Evolutionary conservation across 2,888 invertebrate genomes (phyloP).

Genomic region (Bugula neritina): DNA sequence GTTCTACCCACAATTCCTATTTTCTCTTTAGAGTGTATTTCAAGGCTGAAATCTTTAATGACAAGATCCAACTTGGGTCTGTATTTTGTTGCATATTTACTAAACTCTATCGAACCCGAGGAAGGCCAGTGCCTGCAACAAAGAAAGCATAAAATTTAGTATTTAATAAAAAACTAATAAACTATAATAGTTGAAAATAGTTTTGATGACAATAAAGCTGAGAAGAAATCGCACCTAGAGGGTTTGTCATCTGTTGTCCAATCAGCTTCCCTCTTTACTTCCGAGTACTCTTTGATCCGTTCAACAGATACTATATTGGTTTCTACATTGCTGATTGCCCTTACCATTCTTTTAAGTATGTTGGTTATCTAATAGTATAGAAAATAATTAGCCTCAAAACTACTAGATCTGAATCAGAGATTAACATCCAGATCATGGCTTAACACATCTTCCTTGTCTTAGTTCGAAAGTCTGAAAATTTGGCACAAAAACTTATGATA

Average conservation of each 20-base stretch:
- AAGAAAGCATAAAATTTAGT: too few species aligned
- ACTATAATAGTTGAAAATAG: too few species aligned
- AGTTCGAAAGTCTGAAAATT: too few species aligned
- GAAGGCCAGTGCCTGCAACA: constrained; percentile 41
- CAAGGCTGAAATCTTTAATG: constrained; percentile 41
- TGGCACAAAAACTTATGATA: too few species aligned
- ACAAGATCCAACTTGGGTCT: constrained; percentile 47
- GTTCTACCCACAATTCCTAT: constrained; percentile 39
- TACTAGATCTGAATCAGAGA: too few species aligned
- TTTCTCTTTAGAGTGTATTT: constrained; percentile 46
- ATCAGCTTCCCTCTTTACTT: constrained; percentile 40
- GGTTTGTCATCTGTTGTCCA: not conserved
- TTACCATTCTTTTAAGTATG: constrained; percentile 33
- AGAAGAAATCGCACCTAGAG: too few species aligned
- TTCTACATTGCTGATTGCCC: constrained; percentile 36
- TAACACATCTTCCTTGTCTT: too few species aligned
- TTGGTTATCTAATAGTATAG: constrained; percentile 35
- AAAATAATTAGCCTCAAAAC: too few species aligned
- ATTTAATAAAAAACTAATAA: too few species aligned
- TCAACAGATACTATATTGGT: constrained; percentile 37
- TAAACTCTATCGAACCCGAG: constrained; percentile 42
- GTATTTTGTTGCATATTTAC: constrained; percentile 43
- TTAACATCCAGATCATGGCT: too few species aligned
- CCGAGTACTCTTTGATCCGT: constrained; percentile 35
- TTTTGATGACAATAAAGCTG: too few species aligned